Conservation (phyloP, 2,888 invertebrate genomes). For the Dicyrtoma fusca region DNA sequence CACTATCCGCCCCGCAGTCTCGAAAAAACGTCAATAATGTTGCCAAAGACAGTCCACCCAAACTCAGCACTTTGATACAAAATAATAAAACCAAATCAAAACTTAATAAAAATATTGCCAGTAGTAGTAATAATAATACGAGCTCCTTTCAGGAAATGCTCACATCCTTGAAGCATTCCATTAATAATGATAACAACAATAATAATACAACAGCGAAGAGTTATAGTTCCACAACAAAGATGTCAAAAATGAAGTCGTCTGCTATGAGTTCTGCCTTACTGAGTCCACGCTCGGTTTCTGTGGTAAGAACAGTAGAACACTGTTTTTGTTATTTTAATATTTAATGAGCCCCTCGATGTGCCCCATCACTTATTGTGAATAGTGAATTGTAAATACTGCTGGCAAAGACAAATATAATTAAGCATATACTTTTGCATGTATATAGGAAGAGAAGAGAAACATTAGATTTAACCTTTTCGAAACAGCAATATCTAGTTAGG, state of each 20-base stretch:
- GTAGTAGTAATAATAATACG: background rate
- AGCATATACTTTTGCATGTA: too few species aligned
- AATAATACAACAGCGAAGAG: background rate
- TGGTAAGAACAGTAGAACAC: too few species aligned
- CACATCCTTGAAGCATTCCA: background rate
- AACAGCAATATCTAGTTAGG: too few species aligned
- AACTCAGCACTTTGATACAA: background rate
- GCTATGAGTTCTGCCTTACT: slow-evolving; percentile 14
- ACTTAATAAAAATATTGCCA: background rate
- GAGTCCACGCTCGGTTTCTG: slow-evolving; percentile 22
- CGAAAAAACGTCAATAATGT: background rate
- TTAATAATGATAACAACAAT: background rate
- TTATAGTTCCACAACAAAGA: slow-evolving; percentile 1
- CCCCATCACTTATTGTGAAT: too few species aligned
- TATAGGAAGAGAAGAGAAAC: too few species aligned
- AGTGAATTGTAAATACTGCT: too few species aligned
- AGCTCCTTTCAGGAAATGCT: slow-evolving; percentile 13
- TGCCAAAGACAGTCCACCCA: slow-evolving; percentile 15
- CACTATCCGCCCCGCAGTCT: too few species aligned
- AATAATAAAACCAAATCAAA: slow-evolving; percentile 5
- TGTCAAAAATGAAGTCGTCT: background rate
- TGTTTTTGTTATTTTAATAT: too few species aligned
- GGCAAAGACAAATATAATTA: too few species aligned
- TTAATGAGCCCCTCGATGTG: too few species aligned
- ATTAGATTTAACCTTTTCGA: too few species aligned